Base-by-base conservation (phyloP, 2,797 vertebrate genomes). In the Antennarius maculatus region DNA sequence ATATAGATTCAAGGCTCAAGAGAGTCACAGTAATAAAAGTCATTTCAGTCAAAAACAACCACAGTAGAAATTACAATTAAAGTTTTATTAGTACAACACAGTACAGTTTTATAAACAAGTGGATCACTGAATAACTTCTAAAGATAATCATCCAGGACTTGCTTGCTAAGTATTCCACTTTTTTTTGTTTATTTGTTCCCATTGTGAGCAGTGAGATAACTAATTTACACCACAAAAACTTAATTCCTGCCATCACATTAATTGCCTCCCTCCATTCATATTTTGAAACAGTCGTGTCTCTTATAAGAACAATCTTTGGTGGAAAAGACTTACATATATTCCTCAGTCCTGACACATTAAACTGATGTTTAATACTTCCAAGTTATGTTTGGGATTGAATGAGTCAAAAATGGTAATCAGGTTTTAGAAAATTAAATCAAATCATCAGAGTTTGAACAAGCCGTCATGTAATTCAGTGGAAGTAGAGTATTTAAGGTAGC, bases 401-500 rank as follows among this genome's bases (percentile, higher is more conserved):
- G 17, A 66, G 61, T 61, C 15, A 43, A 54, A 54, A 9, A 58
- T n/a, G 42, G 68, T 14, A 41, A 75, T 52, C 39, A 49, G 29
- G 29, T 5, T 42, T 16, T 4, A 18, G n/a, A 47, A 54, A 48
- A 42, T 46, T 4, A 45, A 31, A 39, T 39, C 46, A 41, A 49
- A 62, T 3, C 1, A 18, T 41, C 47, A 3, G 1, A 59, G 31
- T 53, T 28, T 29, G 31, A 31, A 64, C 54, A 54, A 61, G 65
- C 61, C 65, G 61, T 61, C 63, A 62, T 67, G 61, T 80, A 63
- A 76, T 42, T 61, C 48, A 69, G 54, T 27, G 29, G 7, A 78
- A 64, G 56, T 29, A 51, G n/a, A 54, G 55, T 65, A 74, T 80
- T 72, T 74, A 15, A 63, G 58, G 66, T 72, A 48, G 54, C 48